These are phyloP conservation scores for Onychomys leucogaster DNA, from an alignment of 2,797 vertebrate genomes.

Conservation along the genomic window DNA sequence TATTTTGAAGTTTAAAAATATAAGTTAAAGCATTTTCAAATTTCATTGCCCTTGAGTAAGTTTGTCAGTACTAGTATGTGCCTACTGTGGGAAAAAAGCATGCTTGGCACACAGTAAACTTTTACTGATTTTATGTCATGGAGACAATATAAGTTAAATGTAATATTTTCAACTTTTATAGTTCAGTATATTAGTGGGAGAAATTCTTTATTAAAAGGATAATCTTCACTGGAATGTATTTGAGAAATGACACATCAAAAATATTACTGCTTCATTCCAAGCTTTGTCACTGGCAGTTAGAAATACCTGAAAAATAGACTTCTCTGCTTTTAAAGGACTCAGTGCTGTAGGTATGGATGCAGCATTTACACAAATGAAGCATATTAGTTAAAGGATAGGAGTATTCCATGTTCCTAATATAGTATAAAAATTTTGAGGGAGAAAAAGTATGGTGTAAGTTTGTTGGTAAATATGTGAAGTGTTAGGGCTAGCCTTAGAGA, in stretches of 20 bases:
- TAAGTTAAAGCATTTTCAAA: slow-evolving; percentile 29
- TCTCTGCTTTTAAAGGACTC: slow-evolving; percentile 26
- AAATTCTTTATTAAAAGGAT: slow-evolving; percentile 32
- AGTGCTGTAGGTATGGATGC: background rate
- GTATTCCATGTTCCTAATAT: background rate
- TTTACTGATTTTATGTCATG: slow-evolving; percentile 34
- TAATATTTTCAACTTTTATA: slow-evolving; percentile 36
- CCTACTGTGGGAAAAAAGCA: background rate
- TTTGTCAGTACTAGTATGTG: slow-evolving; percentile 27
- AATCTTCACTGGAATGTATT: background rate
- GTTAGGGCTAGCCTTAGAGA: slow-evolving; percentile 17
- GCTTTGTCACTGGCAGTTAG: slow-evolving; percentile 14
- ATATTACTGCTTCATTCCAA: slow-evolving; percentile 26
- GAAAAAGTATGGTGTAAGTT: background rate
- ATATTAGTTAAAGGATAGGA: background rate
- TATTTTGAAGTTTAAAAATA: slow-evolving; percentile 31
- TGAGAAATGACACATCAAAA: slow-evolving; percentile 42
- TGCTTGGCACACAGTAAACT: background rate
- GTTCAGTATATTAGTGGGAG: background rate
- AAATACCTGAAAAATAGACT: background rate
- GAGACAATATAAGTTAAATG: background rate
- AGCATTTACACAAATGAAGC: slow-evolving; percentile 43
- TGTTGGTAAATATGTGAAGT: background rate
- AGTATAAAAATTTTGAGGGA: background rate
- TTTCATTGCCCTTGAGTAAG: slow-evolving; percentile 12